These are phyloP conservation scores for Indri indri DNA, from an alignment of 2,113 vertebrate genomes.

Conservation along the genomic window DNA sequence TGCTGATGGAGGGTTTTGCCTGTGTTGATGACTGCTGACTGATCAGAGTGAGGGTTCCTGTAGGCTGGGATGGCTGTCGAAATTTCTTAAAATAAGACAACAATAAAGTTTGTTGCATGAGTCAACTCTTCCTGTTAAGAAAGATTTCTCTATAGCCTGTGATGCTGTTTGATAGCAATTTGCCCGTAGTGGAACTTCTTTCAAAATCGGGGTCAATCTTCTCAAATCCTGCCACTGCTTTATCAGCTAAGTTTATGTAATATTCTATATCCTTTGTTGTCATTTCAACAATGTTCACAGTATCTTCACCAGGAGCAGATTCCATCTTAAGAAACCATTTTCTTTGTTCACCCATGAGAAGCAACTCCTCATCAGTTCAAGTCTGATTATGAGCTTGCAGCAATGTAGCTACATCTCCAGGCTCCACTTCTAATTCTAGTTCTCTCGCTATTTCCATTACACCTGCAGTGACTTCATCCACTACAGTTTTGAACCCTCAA, in stretches of 20 bases:
- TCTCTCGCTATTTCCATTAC: not conserved
- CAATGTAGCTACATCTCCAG: not conserved
- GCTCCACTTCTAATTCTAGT: not conserved
- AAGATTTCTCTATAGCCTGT: not conserved
- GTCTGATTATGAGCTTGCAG: not conserved
- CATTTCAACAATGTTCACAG: not conserved
- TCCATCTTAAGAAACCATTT: not conserved
- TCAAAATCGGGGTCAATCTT: not conserved
- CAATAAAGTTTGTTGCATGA: not conserved
- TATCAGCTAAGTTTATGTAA: not conserved
- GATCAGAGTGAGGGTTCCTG: not conserved
- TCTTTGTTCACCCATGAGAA: not conserved
- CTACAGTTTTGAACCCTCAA: not conserved
- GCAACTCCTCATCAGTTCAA: not conserved
- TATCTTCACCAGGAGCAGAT: not conserved
- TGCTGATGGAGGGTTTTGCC: not conserved
- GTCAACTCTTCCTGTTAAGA: not conserved
- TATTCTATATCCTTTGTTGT: not conserved
- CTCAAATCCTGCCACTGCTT: not conserved
- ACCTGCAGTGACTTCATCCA: not conserved
- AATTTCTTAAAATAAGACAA: not conserved
- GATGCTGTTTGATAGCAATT: not conserved
- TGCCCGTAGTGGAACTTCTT: not conserved
- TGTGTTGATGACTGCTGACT: not conserved
- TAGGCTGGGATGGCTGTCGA: not conserved